Conservation (phyloP, 2,113 vertebrate genomes). For the Nymphicus hollandicus region DNA sequence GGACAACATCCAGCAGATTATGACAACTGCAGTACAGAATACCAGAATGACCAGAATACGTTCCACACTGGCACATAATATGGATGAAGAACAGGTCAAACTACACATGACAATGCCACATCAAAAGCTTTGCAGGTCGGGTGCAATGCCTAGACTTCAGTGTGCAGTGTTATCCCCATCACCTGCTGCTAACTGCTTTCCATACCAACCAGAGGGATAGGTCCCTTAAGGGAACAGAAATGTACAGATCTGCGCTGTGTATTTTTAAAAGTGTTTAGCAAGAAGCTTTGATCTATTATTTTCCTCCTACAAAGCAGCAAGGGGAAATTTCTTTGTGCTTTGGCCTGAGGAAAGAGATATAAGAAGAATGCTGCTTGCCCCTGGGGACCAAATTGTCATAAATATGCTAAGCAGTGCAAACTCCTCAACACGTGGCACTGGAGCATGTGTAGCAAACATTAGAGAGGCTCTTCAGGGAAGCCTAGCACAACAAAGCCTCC, state of each 20-base stretch:
- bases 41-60: background rate
- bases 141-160: background rate
- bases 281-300: conserved; percentile 58
- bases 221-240: conserved; percentile 22
- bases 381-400: conserved; percentile 49
- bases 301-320: conserved; percentile 9
- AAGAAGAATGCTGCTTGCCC: conserved; percentile 13
- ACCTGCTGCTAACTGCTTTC: background rate
- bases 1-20: background rate
- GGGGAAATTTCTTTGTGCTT: conserved; percentile 43
- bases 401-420: conserved; percentile 54
- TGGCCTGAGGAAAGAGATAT: background rate
- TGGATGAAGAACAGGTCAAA: background rate
- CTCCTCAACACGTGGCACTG: conserved; percentile 45
- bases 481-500: background rate
- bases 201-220: background rate
- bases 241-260: background rate
- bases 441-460: conserved; percentile 30
- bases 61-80: background rate
- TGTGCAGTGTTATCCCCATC: background rate
- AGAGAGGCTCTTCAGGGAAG: conserved; percentile 25
- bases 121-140: background rate
- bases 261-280: conserved; percentile 54
- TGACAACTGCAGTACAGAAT: fast-evolving
- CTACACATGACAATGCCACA: background rate